Conservation (phyloP, 1,140 invertebrate species). For the Bombus vancouverensis region DNA sequence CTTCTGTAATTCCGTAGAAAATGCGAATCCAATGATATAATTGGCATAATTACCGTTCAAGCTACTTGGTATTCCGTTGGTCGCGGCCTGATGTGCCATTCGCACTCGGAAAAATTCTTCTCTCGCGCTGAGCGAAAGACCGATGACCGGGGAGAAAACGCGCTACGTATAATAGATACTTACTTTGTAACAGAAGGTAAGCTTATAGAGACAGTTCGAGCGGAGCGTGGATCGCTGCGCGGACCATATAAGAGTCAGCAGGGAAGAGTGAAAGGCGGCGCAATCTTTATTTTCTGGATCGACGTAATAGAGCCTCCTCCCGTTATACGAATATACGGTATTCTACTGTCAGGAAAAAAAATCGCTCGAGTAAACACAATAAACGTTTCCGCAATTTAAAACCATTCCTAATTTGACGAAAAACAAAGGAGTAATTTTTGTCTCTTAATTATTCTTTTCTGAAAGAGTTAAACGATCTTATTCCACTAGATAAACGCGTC, state of each 20-base stretch:
- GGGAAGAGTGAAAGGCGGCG: constrained; percentile 52
- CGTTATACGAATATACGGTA: constrained; percentile 5
- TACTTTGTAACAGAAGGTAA: neutral
- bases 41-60: constrained; percentile 10
- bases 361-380: constrained; percentile 4
- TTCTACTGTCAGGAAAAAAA: neutral
- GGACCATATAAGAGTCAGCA: constrained; percentile 1
- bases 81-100: neutral
- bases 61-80: constrained; percentile 9
- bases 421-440: neutral
- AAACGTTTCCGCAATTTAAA: neutral
- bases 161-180: neutral
- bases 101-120: neutral
- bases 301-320: constrained; percentile 34
- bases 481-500: neutral
- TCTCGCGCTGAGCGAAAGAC: neutral
- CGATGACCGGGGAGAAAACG: neutral
- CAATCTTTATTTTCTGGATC: constrained; percentile 50
- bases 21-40: constrained; percentile 22
- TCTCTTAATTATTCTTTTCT: neutral
- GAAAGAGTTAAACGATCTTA: neutral
- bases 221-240: neutral
- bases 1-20: neutral
- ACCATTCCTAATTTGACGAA: neutral
- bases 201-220: constrained; percentile 4